phyloP scores from a whole-genome alignment of 2,797 vertebrate species.

The Triplophysa bombifrons region DNA sequence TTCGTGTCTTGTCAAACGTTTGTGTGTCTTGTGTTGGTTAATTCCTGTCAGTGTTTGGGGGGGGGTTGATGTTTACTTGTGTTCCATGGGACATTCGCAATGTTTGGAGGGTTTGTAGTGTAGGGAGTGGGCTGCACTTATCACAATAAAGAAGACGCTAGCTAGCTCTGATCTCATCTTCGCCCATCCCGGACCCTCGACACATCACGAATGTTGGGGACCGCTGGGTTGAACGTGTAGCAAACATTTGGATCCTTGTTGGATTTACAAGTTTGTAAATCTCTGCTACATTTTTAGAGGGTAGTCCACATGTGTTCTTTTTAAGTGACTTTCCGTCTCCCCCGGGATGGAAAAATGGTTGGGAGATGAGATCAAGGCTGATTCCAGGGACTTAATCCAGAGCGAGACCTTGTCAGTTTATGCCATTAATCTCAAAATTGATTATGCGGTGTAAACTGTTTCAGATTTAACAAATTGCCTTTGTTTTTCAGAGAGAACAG shows the following conservation, averaged over 20 bases:
- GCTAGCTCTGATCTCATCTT: constrained; percentile 52
- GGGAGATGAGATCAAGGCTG: background rate
- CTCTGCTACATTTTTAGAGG: background rate
- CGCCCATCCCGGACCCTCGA: background rate
- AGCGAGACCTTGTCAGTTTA: background rate
- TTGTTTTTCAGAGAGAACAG: constrained; percentile 68
- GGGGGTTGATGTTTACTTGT: background rate
- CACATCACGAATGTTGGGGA: constrained; percentile 25
- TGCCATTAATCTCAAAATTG: background rate
- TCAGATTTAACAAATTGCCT: background rate
- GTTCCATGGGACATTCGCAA: constrained; percentile 13
- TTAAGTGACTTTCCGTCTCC: background rate
- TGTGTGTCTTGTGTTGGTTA: constrained; percentile 59
- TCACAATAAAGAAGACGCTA: constrained; percentile 47
- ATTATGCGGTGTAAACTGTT: background rate
- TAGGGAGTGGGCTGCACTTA: background rate
- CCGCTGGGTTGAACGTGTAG: background rate
- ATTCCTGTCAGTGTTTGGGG: constrained; percentile 43
- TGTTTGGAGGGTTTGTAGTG: constrained; percentile 41
- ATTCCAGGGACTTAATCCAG: background rate
- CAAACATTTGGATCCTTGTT: background rate
- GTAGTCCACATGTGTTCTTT: constrained; percentile 1
- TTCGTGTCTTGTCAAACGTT: constrained; percentile 46
- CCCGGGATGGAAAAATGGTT: background rate
- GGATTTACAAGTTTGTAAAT: background rate